A percentile compares a stretch with the other conserved stretches of the same genome.
Evolutionary conservation across 1,140 invertebrate genomes (phyloP).

Genomic region (Tenebrio molitor): DNA sequence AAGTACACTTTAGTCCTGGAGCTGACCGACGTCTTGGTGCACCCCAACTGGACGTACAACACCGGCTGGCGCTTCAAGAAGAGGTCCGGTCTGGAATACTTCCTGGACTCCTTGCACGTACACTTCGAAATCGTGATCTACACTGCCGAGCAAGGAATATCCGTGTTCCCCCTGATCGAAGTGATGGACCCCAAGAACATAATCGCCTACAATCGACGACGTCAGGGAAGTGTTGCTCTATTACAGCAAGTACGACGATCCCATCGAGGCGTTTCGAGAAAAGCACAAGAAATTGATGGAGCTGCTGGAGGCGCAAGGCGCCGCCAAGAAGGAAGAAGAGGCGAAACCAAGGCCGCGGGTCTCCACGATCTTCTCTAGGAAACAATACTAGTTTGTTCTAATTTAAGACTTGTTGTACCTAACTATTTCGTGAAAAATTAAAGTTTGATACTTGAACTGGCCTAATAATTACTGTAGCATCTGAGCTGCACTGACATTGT

Average conservation of each 20-base stretch:
- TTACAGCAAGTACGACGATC: constrained; percentile 96
- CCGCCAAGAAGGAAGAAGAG: constrained; percentile 64
- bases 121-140: constrained; percentile 98
- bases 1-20: constrained; percentile 97
- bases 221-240: constrained; percentile 93
- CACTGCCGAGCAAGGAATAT: constrained; percentile 89
- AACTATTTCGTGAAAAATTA: constrained; percentile 25
- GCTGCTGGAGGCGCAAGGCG: constrained; percentile 72
- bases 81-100: constrained; percentile 93
- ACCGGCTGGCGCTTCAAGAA: constrained; percentile 93
- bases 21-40: constrained; percentile 95
- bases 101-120: constrained; percentile 89
- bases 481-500: too few species aligned
- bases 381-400: constrained; percentile 19
- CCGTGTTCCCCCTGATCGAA: constrained; percentile 92
- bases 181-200: constrained; percentile 90
- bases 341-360: constrained; percentile 56
- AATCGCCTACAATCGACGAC: constrained; percentile 94
- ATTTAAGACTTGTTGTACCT: constrained; percentile 24
- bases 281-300: constrained; percentile 85
- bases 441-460: constrained; percentile 10
- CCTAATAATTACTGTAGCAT: too few species aligned
- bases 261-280: constrained; percentile 90
- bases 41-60: constrained; percentile 98
- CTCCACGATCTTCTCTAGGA: constrained; percentile 54